Percentiles rank a stretch among this genome's conserved stretches.
phyloP scores from a whole-genome alignment of 2,113 vertebrate genomes.

The Sakesphorus luctuosus region DNA sequence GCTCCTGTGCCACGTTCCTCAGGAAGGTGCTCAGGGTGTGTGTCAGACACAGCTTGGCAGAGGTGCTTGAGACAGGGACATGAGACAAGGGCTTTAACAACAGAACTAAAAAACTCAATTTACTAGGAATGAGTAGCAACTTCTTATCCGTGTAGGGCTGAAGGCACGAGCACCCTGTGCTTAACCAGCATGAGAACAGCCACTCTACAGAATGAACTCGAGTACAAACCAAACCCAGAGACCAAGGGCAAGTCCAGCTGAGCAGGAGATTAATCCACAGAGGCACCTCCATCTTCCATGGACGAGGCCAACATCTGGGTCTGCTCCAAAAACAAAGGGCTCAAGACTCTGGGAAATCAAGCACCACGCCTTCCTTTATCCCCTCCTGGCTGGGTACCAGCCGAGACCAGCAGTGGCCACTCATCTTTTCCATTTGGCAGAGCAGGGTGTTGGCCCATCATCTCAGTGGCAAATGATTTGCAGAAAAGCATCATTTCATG shows the following conservation, averaged over 20 bases:
- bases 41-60: neutral
- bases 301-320: neutral
- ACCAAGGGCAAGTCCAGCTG: neutral
- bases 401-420: neutral
- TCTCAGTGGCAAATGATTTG: neutral
- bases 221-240: neutral
- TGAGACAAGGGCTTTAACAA: neutral
- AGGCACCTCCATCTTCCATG: neutral
- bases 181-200: neutral
- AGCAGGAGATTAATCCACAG: neutral
- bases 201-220: neutral
- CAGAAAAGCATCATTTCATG: neutral
- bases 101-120: neutral
- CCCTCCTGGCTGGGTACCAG: neutral
- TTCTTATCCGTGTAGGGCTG: accelerated
- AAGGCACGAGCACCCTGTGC: neutral
- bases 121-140: neutral
- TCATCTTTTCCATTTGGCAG: neutral
- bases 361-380: neutral
- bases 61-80: neutral
- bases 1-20: neutral
- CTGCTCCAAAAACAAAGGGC: neutral
- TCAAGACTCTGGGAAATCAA: neutral
- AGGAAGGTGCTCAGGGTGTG: neutral
- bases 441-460: neutral